A percentile compares a stretch with the other conserved stretches of the same genome.
phyloP scores from a whole-genome alignment of 2,888 invertebrate species.

The Eilema depressum region DNA sequence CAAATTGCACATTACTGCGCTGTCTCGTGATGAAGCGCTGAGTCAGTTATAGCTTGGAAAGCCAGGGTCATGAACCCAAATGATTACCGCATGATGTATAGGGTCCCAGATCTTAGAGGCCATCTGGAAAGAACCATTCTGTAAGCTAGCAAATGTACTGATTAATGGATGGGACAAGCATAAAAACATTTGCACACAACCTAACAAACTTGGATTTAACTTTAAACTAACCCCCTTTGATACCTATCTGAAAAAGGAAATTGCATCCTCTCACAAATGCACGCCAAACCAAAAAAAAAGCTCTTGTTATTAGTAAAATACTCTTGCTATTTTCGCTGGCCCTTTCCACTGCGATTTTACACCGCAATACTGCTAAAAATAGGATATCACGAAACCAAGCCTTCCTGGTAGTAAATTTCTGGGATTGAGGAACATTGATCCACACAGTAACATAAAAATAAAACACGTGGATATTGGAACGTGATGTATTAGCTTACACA shows the following conservation, averaged over 20 bases:
- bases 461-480: constrained; percentile 16
- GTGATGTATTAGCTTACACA: constrained; percentile 20
- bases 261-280: too few species aligned
- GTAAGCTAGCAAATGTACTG: too few species aligned
- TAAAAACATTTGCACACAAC: too few species aligned
- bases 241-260: too few species aligned
- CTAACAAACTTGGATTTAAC: too few species aligned
- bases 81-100: background rate
- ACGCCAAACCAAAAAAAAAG: too few species aligned
- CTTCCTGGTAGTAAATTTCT: constrained; percentile 16
- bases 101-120: too few species aligned
- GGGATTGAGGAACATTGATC: constrained; percentile 34
- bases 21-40: background rate
- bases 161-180: too few species aligned
- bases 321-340: background rate
- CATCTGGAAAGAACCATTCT: too few species aligned
- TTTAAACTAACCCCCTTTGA: too few species aligned
- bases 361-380: background rate
- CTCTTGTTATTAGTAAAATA: too few species aligned
- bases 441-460: constrained; percentile 17
- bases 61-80: background rate
- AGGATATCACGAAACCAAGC: background rate
- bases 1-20: background rate
- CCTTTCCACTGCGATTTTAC: background rate
- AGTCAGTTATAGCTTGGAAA: background rate